These are phyloP conservation scores for Drosophila yooni DNA, from an alignment of 2,888 invertebrate species.

Conservation along the genomic window DNA sequence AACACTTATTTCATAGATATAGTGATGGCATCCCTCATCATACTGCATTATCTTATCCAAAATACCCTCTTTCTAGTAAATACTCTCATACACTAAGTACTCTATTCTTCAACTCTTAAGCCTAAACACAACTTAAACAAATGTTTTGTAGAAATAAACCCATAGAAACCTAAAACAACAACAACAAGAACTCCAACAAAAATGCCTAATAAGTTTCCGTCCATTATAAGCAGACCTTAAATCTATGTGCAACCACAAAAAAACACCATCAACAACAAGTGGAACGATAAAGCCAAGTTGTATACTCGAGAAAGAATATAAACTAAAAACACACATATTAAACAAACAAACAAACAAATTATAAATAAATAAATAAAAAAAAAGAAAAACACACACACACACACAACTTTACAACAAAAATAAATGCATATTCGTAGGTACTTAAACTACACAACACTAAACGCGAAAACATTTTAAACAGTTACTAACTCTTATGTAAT, in stretches of 20 bases:
- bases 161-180: constrained; percentile 51
- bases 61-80: constrained; percentile 27
- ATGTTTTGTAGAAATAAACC: constrained; percentile 53
- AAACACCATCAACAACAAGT: constrained; percentile 38
- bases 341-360: constrained; percentile 20
- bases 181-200: constrained; percentile 58
- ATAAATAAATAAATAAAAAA: constrained; percentile 23
- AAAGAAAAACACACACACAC: constrained; percentile 28
- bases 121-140: constrained; percentile 43
- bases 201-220: constrained; percentile 85
- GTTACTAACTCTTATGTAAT: constrained; percentile 73
- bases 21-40: constrained; percentile 14
- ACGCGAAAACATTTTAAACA: constrained; percentile 79
- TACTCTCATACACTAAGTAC: constrained; percentile 34
- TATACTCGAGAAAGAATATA: constrained; percentile 41
- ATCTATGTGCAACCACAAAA: constrained; percentile 77
- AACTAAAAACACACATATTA: constrained; percentile 28
- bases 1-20: constrained; percentile 7
- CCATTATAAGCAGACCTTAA: constrained; percentile 85
- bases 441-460: constrained; percentile 50
- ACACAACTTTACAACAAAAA: constrained; percentile 36
- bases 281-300: constrained; percentile 62
- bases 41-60: constrained; percentile 17
- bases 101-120: constrained; percentile 32
- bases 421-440: constrained; percentile 71